A percentile compares a stretch with the other conserved stretches of the same genome.
Conservation (phyloP, 2,888 invertebrate genomes). For the Rhodophaea formosa region DNA sequence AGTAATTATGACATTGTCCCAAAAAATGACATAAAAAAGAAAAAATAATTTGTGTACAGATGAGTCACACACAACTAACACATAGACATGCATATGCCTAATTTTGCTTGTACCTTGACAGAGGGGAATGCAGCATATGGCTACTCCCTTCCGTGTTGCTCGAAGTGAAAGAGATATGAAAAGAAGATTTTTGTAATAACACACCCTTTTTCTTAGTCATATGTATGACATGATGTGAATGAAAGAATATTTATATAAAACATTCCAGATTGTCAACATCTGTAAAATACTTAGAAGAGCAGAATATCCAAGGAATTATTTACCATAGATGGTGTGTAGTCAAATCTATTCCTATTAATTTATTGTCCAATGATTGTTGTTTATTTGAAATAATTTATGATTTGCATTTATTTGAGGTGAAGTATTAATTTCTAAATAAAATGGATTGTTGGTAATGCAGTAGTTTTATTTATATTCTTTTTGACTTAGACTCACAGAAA, state of each 20-base stretch:
- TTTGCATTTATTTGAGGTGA: constrained; percentile 47
- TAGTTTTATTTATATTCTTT: constrained; percentile 21
- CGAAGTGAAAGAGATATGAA: no score
- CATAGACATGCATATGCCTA: no score
- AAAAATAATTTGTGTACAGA: no score
- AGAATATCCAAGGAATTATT: neutral
- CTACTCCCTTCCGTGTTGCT: no score
- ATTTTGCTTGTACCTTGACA: no score
- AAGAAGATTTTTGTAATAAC: no score
- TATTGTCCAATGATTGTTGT: constrained; percentile 34
- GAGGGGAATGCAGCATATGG: no score
- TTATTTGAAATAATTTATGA: constrained; percentile 38
- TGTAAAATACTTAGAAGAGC: neutral
- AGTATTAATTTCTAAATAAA: constrained; percentile 41
- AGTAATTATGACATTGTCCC: no score
- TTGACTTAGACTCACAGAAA: no score
- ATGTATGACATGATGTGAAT: neutral
- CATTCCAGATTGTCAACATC: neutral
- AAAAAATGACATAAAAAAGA: no score
- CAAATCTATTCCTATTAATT: constrained; percentile 33
- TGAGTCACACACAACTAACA: no score
- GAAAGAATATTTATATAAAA: neutral
- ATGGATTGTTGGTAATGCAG: constrained; percentile 42
- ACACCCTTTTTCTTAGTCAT: no score
- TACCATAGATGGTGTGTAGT: constrained; percentile 15